A percentile compares a stretch with the other conserved stretches of the same genome.
phyloP scores from a whole-genome alignment of 2,797 vertebrate genomes.

The Enteromius radiatus region DNA sequence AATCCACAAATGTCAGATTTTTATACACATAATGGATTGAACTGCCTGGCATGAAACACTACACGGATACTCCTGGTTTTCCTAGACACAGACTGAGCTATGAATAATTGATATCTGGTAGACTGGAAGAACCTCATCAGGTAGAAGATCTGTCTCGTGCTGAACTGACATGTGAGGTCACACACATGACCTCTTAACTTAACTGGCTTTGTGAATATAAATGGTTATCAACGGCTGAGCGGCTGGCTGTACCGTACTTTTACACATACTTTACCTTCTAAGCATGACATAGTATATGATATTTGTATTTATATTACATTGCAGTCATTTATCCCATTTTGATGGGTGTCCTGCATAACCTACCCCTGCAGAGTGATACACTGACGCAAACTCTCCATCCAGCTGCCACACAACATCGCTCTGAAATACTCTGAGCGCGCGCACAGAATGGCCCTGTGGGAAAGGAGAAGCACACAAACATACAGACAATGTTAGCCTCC shows the following conservation, averaged over 20 bases:
- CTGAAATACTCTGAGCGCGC: conserved; percentile 94
- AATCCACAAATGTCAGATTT: background rate
- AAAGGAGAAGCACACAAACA: conserved; percentile 59
- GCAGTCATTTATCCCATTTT: conserved; percentile 1
- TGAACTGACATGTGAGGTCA: background rate
- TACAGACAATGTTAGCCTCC: conserved; percentile 32
- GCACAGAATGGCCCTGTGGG: conserved; percentile 88
- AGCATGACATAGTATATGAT: background rate
- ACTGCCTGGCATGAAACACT: background rate
- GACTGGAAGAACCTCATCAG: conserved; percentile 34
- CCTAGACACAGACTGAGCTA: conserved; percentile 51
- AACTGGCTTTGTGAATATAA: background rate
- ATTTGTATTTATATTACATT: background rate
- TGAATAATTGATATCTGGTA: conserved; percentile 65
- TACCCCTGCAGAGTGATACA: conserved; percentile 92
- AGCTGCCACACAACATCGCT: conserved; percentile 94
- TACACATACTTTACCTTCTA: background rate
- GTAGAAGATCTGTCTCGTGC: background rate
- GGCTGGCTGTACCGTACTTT: background rate
- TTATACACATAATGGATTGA: background rate
- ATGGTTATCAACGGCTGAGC: background rate
- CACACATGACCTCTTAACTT: background rate
- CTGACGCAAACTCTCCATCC: conserved; percentile 93
- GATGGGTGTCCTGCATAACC: conserved; percentile 57
- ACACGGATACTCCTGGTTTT: conserved; percentile 23